These are phyloP conservation scores for Muntiacus muntjak DNA, from an alignment of 2,113 vertebrate species.

Conservation along the genomic window DNA sequence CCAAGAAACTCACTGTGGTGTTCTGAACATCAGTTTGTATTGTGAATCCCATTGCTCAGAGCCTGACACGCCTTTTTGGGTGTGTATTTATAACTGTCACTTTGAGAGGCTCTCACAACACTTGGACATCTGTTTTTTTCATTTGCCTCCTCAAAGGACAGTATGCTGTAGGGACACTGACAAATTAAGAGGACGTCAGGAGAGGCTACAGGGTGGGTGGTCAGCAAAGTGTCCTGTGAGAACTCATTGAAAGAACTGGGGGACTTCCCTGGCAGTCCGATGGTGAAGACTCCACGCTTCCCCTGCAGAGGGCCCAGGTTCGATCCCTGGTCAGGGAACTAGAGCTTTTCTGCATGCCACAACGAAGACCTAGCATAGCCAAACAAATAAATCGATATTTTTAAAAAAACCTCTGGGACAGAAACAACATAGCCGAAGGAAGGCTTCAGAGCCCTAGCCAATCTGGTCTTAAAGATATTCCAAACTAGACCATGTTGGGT, in stretches of 20 bases:
- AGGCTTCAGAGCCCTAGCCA: background rate
- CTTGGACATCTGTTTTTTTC: slow-evolving; percentile 70
- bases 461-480: background rate
- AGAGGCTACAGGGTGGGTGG: background rate
- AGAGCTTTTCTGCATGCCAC: background rate
- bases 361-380: background rate
- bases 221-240: background rate
- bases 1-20: background rate
- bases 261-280: background rate
- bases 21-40: slow-evolving; percentile 39
- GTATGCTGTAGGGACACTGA: slow-evolving; percentile 42
- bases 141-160: slow-evolving; percentile 55
- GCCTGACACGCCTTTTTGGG: background rate
- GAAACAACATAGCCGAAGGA: background rate
- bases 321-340: background rate
- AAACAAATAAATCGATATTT: background rate
- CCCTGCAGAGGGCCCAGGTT: background rate
- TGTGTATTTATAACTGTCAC: slow-evolving; percentile 60
- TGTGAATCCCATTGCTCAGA: slow-evolving; percentile 24
- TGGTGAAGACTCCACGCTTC: background rate
- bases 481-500: background rate
- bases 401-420: background rate
- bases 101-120: slow-evolving; percentile 43
- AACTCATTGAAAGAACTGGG: background rate
- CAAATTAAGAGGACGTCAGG: slow-evolving; percentile 31